phyloP scores from a whole-genome alignment of 1,140 invertebrate species.

The Melanaphis sacchari region DNA sequence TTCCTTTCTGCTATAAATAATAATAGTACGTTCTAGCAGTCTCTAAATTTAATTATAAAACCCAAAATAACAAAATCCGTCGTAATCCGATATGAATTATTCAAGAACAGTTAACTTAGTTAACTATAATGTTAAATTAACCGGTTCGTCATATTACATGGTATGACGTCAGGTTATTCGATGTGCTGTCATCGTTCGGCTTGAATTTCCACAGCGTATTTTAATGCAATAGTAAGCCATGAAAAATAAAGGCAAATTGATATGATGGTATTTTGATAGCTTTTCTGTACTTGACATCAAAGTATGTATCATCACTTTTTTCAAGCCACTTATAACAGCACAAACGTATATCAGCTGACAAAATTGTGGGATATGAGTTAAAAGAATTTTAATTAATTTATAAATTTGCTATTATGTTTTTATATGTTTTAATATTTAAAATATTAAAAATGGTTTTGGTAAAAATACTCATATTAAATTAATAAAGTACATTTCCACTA shows the following conservation, averaged over 20 bases:
- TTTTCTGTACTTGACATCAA: background rate
- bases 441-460: too few species aligned
- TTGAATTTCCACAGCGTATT: background rate
- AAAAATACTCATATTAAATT: too few species aligned
- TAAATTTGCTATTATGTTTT: background rate
- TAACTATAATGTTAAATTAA: background rate
- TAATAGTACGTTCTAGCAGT: background rate
- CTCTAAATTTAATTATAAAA: background rate
- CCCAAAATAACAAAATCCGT: background rate
- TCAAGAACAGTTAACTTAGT: background rate
- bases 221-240: background rate
- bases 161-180: background rate
- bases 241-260: background rate
- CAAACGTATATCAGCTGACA: background rate
- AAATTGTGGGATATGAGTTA: background rate
- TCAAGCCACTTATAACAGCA: background rate
- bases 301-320: background rate
- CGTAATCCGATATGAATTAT: constrained; percentile 28
- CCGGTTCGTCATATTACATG: constrained; percentile 2
- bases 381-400: background rate
- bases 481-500: too few species aligned
- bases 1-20: background rate
- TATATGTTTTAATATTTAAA: too few species aligned
- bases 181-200: background rate
- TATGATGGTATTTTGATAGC: background rate